phyloP scores from a whole-genome alignment of 2,797 vertebrate genomes.

The Champsocephalus gunnari region DNA sequence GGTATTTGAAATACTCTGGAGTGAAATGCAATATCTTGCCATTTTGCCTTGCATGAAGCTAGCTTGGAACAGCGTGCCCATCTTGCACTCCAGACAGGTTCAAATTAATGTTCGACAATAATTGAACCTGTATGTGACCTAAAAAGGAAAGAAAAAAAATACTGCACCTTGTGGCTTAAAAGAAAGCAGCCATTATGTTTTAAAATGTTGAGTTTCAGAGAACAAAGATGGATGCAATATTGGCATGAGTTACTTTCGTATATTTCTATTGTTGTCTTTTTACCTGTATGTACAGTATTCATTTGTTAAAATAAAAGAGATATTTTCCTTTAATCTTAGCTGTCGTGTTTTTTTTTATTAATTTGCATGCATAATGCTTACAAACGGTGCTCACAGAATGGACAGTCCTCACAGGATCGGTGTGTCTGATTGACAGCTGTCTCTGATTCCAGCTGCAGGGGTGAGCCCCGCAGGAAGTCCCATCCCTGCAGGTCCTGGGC shows the following conservation, averaged over 20 bases:
- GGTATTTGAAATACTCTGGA: slow-evolving; percentile 41
- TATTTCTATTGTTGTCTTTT: slow-evolving; percentile 78
- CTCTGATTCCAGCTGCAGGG: slow-evolving; percentile 90
- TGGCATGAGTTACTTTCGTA: slow-evolving; percentile 62
- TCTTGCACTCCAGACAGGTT: slow-evolving; percentile 62
- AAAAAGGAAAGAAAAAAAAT: slow-evolving; percentile 31
- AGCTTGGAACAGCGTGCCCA: slow-evolving; percentile 43
- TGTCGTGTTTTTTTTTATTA: slow-evolving; percentile 66
- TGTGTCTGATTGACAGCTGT: slow-evolving; percentile 76
- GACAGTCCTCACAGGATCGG: slow-evolving; percentile 30
- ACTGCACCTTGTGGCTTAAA: slow-evolving; percentile 63
- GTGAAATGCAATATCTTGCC: slow-evolving; percentile 26
- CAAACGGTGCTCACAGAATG: slow-evolving; percentile 11
- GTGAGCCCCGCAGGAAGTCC: slow-evolving; percentile 92
- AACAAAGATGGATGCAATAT: slow-evolving; percentile 63
- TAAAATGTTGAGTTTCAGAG: slow-evolving; percentile 48
- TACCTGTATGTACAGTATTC: slow-evolving; percentile 78
- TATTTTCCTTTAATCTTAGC: slow-evolving; percentile 77
- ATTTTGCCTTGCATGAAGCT: slow-evolving; percentile 49
- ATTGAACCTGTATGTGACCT: slow-evolving; percentile 39
- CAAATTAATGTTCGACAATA: slow-evolving; percentile 35
- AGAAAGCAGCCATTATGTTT: slow-evolving; percentile 49
- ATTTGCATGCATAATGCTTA: slow-evolving; percentile 14
- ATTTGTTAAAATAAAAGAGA: slow-evolving; percentile 78
- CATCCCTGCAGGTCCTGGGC: slow-evolving; percentile 84